Evolutionary conservation across 2,113 vertebrate genomes (phyloP).

Genomic region (Psittacus erithacus): DNA sequence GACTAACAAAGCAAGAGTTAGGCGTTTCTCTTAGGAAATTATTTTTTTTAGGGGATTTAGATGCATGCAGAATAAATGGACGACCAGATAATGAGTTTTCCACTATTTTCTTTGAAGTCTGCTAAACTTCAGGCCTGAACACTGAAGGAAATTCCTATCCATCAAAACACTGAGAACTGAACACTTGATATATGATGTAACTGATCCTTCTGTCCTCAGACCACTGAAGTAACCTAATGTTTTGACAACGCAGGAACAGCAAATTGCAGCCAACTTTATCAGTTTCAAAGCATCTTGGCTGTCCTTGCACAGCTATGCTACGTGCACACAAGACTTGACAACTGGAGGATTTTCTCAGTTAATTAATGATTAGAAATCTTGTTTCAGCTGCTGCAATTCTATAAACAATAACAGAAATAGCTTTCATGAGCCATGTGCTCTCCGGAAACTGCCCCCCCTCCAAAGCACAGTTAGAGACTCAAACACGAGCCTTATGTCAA

Average conservation of each 20-base stretch:
- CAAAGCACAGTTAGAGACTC: not conserved
- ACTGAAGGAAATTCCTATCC: not conserved
- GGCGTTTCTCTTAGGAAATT: not conserved
- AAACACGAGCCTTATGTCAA: not conserved
- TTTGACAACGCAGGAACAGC: slow-evolving; percentile 1
- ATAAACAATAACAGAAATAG: slow-evolving; percentile 13
- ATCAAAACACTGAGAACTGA: not conserved
- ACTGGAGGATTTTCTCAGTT: slow-evolving; percentile 24
- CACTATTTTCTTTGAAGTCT: not conserved
- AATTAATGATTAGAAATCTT: slow-evolving; percentile 24
- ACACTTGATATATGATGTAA: not conserved
- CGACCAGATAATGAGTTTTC: not conserved
- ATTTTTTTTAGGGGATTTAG: not conserved
- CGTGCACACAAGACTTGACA: not conserved
- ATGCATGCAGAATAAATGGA: not conserved
- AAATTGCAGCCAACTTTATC: slow-evolving; percentile 18
- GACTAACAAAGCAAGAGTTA: not conserved
- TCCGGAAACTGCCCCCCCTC: not conserved
- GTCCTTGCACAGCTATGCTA: not conserved
- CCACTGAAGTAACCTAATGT: not conserved
- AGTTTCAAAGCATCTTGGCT: slow-evolving; percentile 8
- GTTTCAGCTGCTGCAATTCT: slow-evolving; percentile 19
- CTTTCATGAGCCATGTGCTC: not conserved
- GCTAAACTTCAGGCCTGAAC: not conserved
- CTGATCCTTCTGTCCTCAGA: not conserved